A percentile compares a stretch with the other conserved stretches of the same genome.
Conservation (phyloP, 2,797 vertebrate species). For the Cryptoblepharus egeriae region DNA sequence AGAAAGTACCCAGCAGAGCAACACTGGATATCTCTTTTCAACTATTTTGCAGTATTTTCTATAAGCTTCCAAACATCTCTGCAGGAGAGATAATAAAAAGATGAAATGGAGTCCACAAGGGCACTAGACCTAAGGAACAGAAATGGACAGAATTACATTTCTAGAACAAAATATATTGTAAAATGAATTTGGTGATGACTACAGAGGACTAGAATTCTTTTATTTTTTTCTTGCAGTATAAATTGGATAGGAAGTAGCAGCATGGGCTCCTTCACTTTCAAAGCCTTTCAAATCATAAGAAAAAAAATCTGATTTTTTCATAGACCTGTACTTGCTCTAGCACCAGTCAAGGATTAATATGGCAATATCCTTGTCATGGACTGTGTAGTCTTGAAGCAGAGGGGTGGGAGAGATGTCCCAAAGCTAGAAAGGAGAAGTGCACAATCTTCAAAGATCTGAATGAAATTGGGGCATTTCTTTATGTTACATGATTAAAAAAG, state of each 20-base stretch:
- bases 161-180: not conserved
- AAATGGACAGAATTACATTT: slow-evolving; percentile 7
- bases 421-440: not conserved
- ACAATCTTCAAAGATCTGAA: not conserved
- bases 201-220: not conserved
- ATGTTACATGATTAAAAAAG: not conserved
- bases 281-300: not conserved
- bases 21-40: slow-evolving; percentile 5
- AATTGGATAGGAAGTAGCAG: not conserved
- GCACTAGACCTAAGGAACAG: not conserved
- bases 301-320: not conserved
- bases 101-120: not conserved
- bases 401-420: not conserved
- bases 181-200: not conserved
- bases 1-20: slow-evolving; percentile 19
- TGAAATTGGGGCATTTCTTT: not conserved
- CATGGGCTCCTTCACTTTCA: not conserved
- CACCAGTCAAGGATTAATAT: not conserved
- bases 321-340: not conserved
- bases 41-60: slow-evolving; percentile 15
- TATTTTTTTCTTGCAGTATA: not conserved
- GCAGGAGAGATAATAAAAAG: slow-evolving; percentile 29
- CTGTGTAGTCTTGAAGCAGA: not conserved
- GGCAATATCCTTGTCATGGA: not conserved
- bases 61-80: slow-evolving; percentile 13